Evolutionary conservation across 1,140 invertebrate genomes (phyloP).

Genomic region (Protaetia brevitarsis): DNA sequence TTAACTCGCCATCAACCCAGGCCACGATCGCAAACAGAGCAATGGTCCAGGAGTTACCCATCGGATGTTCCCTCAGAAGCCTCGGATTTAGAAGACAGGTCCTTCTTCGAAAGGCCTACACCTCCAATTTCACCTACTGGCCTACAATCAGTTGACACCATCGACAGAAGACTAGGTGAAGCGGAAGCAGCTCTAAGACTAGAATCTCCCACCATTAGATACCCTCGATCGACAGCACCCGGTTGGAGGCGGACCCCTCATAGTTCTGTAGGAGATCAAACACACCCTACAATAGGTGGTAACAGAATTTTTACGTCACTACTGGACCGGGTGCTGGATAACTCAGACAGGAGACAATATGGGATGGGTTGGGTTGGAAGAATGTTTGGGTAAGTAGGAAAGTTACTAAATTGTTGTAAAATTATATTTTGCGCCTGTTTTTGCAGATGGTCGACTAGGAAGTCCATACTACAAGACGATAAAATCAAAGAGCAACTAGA

Average conservation of each 20-base stretch:
- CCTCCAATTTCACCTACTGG: slow-evolving; percentile 32
- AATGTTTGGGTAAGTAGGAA: slow-evolving; percentile 64
- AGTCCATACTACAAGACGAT: slow-evolving; percentile 64
- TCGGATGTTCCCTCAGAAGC: slow-evolving; percentile 44
- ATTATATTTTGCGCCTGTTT: slow-evolving; percentile 4
- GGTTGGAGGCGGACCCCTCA: slow-evolving; percentile 43
- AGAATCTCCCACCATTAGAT: slow-evolving; percentile 14
- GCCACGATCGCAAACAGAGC: slow-evolving; percentile 49
- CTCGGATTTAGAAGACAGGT: slow-evolving; percentile 43
- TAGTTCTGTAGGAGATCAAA: slow-evolving; percentile 32
- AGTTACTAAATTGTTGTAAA: no score
- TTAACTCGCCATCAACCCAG: slow-evolving; percentile 52
- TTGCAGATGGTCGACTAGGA: slow-evolving; percentile 65
- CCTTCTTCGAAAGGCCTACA: slow-evolving; percentile 48
- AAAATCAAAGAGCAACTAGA: slow-evolving; percentile 78
- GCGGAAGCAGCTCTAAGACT: slow-evolving; percentile 19
- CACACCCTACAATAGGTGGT: slow-evolving; percentile 52
- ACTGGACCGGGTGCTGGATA: slow-evolving; percentile 72
- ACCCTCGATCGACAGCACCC: slow-evolving; percentile 25
- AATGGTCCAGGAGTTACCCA: slow-evolving; percentile 58
- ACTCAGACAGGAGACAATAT: slow-evolving; percentile 76
- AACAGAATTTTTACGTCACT: slow-evolving; percentile 64
- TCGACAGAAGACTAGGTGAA: slow-evolving; percentile 29
- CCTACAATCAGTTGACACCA: slow-evolving; percentile 29
- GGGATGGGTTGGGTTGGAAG: slow-evolving; percentile 81